These are phyloP conservation scores for Myrmecobius fasciatus DNA, from an alignment of 2,113 vertebrate genomes.

Conservation along the genomic window DNA sequence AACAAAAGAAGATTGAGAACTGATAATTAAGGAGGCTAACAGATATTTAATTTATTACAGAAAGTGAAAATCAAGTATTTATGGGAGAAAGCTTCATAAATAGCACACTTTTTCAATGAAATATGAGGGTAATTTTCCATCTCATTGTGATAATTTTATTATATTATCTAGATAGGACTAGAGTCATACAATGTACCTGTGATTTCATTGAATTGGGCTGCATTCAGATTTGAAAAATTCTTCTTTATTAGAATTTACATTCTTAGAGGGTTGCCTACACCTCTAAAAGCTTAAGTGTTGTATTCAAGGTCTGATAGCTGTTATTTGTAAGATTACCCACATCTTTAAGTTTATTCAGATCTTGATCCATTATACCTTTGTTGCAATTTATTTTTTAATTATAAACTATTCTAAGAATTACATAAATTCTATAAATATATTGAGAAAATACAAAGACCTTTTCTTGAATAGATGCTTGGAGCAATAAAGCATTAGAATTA, in stretches of 20 bases:
- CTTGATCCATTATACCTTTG: neutral
- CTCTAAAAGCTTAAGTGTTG: neutral
- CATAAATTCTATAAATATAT: neutral
- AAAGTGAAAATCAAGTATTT: neutral
- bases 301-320: neutral
- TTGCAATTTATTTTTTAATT: neutral
- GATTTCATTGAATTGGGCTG: neutral
- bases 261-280: neutral
- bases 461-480: neutral
- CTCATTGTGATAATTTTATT: neutral
- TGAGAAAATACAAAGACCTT: neutral
- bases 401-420: slow-evolving; percentile 9
- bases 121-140: neutral
- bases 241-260: neutral
- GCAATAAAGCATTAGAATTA: neutral
- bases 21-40: neutral
- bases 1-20: neutral
- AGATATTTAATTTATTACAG: neutral
- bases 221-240: neutral
- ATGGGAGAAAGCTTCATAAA: neutral
- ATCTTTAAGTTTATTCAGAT: neutral
- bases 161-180: neutral
- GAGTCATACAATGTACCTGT: neutral
- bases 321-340: neutral
- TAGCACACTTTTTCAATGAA: neutral